These are phyloP conservation scores for Sepiola atlantica DNA, from an alignment of 2,888 invertebrate species.

Conservation along the genomic window DNA sequence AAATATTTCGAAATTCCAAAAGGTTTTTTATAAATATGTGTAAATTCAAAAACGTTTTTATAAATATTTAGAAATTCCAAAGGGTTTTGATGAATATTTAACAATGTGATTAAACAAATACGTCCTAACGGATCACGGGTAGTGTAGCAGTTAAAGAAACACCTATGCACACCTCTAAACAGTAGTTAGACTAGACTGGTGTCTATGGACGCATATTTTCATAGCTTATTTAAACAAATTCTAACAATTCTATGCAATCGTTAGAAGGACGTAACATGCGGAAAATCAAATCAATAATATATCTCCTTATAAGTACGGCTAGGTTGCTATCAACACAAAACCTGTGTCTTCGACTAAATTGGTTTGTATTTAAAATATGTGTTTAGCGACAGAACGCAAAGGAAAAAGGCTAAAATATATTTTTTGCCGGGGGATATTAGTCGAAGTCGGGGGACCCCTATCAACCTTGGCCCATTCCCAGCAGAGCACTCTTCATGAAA, in stretches of 20 bases:
- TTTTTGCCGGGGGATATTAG: not conserved
- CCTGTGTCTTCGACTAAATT: not conserved
- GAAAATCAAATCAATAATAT: not conserved
- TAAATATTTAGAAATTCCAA: too few species aligned
- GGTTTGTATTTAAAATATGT: not conserved
- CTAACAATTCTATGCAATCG: not conserved
- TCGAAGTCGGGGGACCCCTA: not conserved
- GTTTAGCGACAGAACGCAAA: not conserved
- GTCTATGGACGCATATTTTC: too few species aligned
- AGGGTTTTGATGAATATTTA: too few species aligned
- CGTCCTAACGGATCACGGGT: too few species aligned
- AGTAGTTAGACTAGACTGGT: too few species aligned
- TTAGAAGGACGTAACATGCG: not conserved
- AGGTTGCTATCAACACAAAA: not conserved
- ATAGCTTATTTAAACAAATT: too few species aligned
- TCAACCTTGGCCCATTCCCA: conserved; percentile 12
- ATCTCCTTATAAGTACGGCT: not conserved
- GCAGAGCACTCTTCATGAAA: not conserved
- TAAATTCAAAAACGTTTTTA: too few species aligned
- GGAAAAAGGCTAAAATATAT: conserved; percentile 32
- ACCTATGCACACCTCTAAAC: too few species aligned
- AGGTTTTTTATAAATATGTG: too few species aligned
- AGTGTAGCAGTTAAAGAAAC: too few species aligned
- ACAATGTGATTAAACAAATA: too few species aligned
- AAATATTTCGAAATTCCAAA: too few species aligned